Evolutionary conservation across 2,888 invertebrate genomes (phyloP), one percentile per base, ranked within the genome.

Genomic region (Thymelicus lineola): DNA sequence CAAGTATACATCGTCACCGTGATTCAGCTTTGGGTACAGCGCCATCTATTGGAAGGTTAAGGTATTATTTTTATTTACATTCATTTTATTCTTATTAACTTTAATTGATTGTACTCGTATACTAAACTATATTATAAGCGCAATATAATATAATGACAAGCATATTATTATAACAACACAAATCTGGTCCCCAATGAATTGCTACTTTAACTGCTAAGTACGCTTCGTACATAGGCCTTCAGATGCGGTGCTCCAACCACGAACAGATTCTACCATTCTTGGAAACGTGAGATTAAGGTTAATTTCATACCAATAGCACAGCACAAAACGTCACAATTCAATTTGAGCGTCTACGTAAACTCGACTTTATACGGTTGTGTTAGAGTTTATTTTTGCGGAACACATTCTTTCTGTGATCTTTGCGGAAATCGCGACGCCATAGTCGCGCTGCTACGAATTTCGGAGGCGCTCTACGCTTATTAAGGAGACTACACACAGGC

Each of bases 361-460:
- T 35, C 55, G 10, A 53, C 53, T 53, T 53, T 53, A 10, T 12
- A 0, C 20, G 2, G 0, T 12, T 10, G 53, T 20, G 20, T 53
- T 53, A 53, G 20, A 20, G 53, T 53, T 53, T 3, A 6, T 12
- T 53, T 53, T 53, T 5, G 20, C 20, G 12, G 42, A 10, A 10
- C 1, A 12, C 10, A 5, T 15, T 50, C 3, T 12, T n/a, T 53
- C 2, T 20, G 48, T 50, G 53, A 20, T 50, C 50, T 67, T 67
- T 67, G 61, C 53, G 67, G 45, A 61, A 61, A 73, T 74, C 73
- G 75, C 74, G 75, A 73, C 71, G 72, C 70, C 72, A 53, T 53
- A 53, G 73, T 48, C 14, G 45, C 45, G 38, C n/a, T 20, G 59
- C 50, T 66, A 50, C 58, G 50, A 17, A 14, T n/a, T 48, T 66